Conservation (phyloP, 1,140 invertebrate genomes). For the Phenacoccus solenopsis region DNA sequence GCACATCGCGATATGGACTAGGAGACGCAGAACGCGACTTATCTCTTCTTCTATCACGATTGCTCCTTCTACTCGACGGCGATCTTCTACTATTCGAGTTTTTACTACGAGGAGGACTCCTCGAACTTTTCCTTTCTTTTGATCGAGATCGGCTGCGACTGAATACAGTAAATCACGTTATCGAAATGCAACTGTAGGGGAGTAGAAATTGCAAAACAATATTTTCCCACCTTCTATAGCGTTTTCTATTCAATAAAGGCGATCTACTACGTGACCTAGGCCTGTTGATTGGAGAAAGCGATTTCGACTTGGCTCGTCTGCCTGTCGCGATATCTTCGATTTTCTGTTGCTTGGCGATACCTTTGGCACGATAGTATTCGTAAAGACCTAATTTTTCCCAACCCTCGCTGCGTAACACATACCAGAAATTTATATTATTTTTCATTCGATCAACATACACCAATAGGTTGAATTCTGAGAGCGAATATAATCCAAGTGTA, state of each 20-base stretch:
- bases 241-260: conserved; percentile 49
- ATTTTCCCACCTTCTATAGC: conserved; percentile 45
- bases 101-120: conserved; percentile 21
- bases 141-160: conserved; percentile 29
- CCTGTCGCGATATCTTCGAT: conserved; percentile 67
- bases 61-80: conserved; percentile 20
- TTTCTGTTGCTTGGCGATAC: conserved; percentile 74
- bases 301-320: conserved; percentile 51
- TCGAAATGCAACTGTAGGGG: neutral
- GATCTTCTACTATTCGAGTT: conserved; percentile 20
- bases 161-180: neutral
- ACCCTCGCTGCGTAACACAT: no score
- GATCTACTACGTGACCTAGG: conserved; percentile 50
- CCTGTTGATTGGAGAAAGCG: conserved; percentile 54
- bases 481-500: no score
- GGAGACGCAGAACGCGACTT: conserved; percentile 34
- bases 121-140: conserved; percentile 25
- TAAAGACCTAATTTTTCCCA: conserved; percentile 96
- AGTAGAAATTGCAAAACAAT: neutral
- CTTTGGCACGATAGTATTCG: conserved; percentile 95
- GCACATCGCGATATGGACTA: conserved; percentile 31
- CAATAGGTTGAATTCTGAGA: no score
- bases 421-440: no score
- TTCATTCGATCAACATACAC: no score
- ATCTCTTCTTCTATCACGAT: conserved; percentile 32